Percentiles rank a stretch among this genome's conserved stretches.
These are phyloP conservation scores for Nephila pilipes DNA, from an alignment of 1,140 invertebrate genomes.

Conservation along the genomic window DNA sequence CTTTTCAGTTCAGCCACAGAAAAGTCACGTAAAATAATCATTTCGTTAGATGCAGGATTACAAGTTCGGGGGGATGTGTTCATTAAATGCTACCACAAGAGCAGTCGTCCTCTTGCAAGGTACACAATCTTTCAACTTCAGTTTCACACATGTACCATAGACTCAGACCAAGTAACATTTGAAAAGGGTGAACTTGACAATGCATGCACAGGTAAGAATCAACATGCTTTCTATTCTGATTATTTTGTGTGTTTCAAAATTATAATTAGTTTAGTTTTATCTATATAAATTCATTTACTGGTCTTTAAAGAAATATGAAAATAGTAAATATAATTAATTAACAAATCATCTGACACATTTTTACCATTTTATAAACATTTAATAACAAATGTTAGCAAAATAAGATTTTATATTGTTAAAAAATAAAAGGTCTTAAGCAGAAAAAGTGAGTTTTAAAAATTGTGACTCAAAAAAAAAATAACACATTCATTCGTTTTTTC, in stretches of 20 bases:
- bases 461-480: too few relatives aligned
- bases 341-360: too few relatives aligned
- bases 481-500: too few relatives aligned
- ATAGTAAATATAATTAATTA: background rate
- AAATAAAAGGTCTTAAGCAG: too few relatives aligned
- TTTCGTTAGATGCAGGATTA: slow-evolving; percentile 85
- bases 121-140: slow-evolving; percentile 90
- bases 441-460: too few relatives aligned
- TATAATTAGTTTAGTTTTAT: too few relatives aligned
- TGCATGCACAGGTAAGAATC: slow-evolving; percentile 86
- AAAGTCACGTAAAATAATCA: slow-evolving; percentile 77
- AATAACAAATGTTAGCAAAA: too few relatives aligned
- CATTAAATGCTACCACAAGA: slow-evolving; percentile 92
- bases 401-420: too few relatives aligned
- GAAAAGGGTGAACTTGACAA: slow-evolving; percentile 92
- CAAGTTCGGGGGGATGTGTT: slow-evolving; percentile 93
- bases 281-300: too few relatives aligned
- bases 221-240: too few relatives aligned
- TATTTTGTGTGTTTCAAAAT: too few relatives aligned
- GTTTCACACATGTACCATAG: slow-evolving; percentile 95
- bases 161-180: slow-evolving; percentile 91
- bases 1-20: slow-evolving; percentile 82
- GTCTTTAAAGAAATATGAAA: background rate
- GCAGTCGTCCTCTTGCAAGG: slow-evolving; percentile 80
- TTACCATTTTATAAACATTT: too few relatives aligned